Evolutionary conservation across 1,140 invertebrate genomes (phyloP).

Genomic region (Papilio polyxenes): DNA sequence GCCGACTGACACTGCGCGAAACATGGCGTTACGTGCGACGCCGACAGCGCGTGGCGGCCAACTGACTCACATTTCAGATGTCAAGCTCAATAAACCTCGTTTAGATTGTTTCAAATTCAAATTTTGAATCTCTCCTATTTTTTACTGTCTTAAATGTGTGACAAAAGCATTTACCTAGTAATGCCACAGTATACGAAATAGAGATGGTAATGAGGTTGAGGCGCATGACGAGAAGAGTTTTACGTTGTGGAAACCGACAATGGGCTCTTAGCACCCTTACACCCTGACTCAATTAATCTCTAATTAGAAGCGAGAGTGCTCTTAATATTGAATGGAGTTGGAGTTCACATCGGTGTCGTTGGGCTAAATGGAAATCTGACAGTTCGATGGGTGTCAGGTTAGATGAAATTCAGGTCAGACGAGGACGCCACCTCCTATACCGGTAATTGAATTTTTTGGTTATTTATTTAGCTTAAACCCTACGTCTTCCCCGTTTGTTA

Average conservation of each 20-base stretch:
- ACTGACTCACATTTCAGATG: conserved; percentile 57
- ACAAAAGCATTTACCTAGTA: neutral
- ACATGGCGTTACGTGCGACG: conserved; percentile 71
- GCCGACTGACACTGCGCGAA: conserved; percentile 71
- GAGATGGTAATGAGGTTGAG: neutral
- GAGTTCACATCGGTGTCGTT: conserved; percentile 72
- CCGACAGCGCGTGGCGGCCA: conserved; percentile 63
- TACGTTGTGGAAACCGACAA: conserved; percentile 54
- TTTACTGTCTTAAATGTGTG: neutral
- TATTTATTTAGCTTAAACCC: conserved; percentile 18
- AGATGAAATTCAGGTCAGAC: conserved; percentile 64
- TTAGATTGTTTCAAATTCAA: conserved; percentile 32
- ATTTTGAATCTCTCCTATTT: neutral
- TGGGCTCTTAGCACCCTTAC: conserved; percentile 54
- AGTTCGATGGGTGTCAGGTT: conserved; percentile 60
- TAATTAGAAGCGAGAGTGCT: conserved; percentile 77
- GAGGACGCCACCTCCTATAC: conserved; percentile 37
- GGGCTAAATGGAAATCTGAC: conserved; percentile 74
- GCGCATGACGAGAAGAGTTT: conserved; percentile 42
- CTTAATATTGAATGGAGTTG: conserved; percentile 67
- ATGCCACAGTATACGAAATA: neutral
- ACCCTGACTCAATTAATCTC: conserved; percentile 74
- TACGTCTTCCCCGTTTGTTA: conserved; percentile 4
- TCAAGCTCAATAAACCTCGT: conserved; percentile 33
- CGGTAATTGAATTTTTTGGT: conserved; percentile 22